phyloP scores from a whole-genome alignment of 2,888 invertebrate species.

The Lutraria lutraria region DNA sequence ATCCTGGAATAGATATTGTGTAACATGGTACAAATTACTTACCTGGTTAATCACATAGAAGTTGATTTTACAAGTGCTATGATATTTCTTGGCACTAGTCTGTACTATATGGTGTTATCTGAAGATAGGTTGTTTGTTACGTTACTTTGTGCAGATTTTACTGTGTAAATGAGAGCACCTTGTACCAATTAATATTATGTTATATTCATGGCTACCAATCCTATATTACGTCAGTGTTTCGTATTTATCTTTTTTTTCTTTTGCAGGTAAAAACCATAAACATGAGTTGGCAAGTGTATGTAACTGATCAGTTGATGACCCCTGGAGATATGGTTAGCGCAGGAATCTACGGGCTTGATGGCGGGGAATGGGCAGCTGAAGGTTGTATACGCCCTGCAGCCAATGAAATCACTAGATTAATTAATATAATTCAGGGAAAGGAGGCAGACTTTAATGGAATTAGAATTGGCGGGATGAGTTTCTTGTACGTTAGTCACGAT shows the following conservation, averaged over 20 bases:
- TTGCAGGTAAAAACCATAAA: conserved; percentile 31
- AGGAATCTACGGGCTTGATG: conserved; percentile 66
- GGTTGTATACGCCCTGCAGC: conserved; percentile 56
- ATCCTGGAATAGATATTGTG: no score
- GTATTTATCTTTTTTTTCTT: neutral
- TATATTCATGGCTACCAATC: neutral
- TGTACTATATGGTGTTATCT: neutral
- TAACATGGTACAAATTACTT: no score
- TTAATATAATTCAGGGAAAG: conserved; percentile 62
- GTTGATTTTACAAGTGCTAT: neutral
- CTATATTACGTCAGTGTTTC: neutral
- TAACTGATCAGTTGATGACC: conserved; percentile 61
- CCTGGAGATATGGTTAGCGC: conserved; percentile 66
- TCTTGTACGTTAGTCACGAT: conserved; percentile 61
- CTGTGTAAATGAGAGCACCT: neutral
- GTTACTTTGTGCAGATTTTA: neutral
- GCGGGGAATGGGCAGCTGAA: conserved; percentile 65
- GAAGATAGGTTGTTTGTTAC: neutral
- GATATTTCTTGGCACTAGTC: neutral
- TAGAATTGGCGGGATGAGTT: conserved; percentile 61
- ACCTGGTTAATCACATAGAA: neutral
- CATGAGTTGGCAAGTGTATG: conserved; percentile 67
- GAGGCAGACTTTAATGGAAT: conserved; percentile 64
- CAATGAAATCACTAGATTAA: conserved; percentile 55
- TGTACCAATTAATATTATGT: neutral